Conservation (phyloP, 2,888 invertebrate species). For the Branchinecta sandiegonensis region DNA sequence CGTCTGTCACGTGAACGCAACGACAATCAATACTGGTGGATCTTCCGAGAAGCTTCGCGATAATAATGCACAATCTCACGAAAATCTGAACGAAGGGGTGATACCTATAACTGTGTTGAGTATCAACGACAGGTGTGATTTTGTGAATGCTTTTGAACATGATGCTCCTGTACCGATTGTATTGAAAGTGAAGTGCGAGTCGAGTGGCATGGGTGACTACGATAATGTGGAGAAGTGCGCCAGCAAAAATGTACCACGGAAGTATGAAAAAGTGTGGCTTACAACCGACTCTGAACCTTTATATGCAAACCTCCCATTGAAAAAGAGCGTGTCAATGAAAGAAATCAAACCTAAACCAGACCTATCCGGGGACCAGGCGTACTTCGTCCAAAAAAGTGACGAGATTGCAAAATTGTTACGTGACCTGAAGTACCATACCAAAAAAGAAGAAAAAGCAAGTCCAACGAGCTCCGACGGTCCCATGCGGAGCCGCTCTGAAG, state of each 20-base stretch:
- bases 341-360: not conserved
- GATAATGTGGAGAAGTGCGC: not conserved
- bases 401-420: not conserved
- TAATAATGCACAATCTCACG: too few species aligned
- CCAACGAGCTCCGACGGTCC: not conserved
- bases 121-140: too few species aligned
- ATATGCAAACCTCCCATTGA: slow-evolving; percentile 4
- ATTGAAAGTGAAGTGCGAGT: not conserved
- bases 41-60: too few species aligned
- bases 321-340: not conserved
- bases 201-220: not conserved
- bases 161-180: not conserved
- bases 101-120: too few species aligned
- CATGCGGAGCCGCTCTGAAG: slow-evolving; percentile 5
- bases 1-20: too few species aligned
- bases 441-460: not conserved
- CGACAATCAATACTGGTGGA: too few species aligned
- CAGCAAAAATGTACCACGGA: not conserved
- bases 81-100: too few species aligned
- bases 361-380: not conserved
- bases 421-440: not conserved
- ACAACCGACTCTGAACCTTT: slow-evolving; percentile 4
- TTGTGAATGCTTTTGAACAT: too few species aligned
- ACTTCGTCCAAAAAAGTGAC: slow-evolving; percentile 8
- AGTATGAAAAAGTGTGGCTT: slow-evolving; percentile 9